Evolutionary conservation across 2,888 invertebrate genomes (phyloP), one percentile per base, ranked within the genome.

Genomic region (Meteorus colon): DNA sequence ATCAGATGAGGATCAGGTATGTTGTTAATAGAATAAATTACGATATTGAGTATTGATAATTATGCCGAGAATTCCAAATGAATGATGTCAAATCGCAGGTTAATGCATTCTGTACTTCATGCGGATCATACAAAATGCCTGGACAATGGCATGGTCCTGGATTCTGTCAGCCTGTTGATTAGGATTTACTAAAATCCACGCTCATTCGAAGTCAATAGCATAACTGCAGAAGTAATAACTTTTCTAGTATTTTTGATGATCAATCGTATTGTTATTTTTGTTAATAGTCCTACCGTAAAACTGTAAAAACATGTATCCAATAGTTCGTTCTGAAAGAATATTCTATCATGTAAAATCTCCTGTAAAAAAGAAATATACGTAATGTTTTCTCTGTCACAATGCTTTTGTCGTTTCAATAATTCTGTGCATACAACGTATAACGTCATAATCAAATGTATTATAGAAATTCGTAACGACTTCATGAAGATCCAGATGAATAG

Each of bases 81-180:
- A 48, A 19, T 62, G 10, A 27, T 24, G 31, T 73, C 34, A 24
- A 31, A 2, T 19, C 41, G 12, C 8, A 73, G 68, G 34, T 62
- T 10, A 68, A 76, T 62, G 60, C 48, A 37, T 76, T 76, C 29
- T 76, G 76, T 45, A 27, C 34, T 31, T 31, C 34, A 4, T 76
- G 76, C 27, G 76, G 76, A 27, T 37, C 48, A 4, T 72, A 60
- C 45, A 76, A 68, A 51, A 76, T 68, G 68, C 72, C 72, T 14
- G 76, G 76, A n/a, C 76, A 76, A 45, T 76, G 76, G 76, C 76
- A 76, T 41, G 76, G 76, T n/a, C 68, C 51, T 27, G 76, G 76
- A 45, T 68, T 67, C 8, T 76, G 76, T 62, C 76, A 76, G 6
- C 67, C 76, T 8, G 27, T 51, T 45, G 76, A 76, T 72, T 72